Evolutionary conservation across 2,113 vertebrate species (phyloP).

Genomic region (Callionymus lyra): DNA sequence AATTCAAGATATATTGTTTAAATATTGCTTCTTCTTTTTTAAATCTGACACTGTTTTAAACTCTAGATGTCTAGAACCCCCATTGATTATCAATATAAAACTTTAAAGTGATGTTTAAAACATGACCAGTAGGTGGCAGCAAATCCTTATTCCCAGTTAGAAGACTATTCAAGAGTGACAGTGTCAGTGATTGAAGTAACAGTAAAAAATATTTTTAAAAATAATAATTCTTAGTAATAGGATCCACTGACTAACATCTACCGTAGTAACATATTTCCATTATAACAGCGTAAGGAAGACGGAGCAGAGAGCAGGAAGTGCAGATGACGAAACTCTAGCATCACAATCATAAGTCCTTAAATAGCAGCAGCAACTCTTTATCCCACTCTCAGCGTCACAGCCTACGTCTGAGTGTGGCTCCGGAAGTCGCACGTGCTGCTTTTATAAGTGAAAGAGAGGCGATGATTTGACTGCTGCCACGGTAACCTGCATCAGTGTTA

Average conservation of each 20-base stretch:
- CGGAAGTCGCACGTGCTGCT: constrained; percentile 20
- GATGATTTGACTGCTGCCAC: constrained; percentile 46
- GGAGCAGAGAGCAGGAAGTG: too few species aligned
- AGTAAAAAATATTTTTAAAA: too few species aligned
- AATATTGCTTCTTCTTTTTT: too few species aligned
- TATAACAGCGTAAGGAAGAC: too few species aligned
- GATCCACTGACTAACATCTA: too few species aligned
- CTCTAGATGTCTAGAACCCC: too few species aligned
- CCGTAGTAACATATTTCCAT: too few species aligned
- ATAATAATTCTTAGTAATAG: too few species aligned
- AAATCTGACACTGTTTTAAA: too few species aligned
- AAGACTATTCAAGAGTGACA: too few species aligned
- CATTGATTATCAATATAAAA: background rate
- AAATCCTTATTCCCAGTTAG: background rate
- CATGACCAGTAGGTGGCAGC: constrained; percentile 24
- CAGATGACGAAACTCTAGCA: background rate
- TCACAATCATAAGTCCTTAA: constrained; percentile 9
- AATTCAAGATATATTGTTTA: too few species aligned
- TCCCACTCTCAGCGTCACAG: constrained; percentile 26
- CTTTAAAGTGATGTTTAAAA: background rate
- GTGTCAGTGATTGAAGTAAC: too few species aligned
- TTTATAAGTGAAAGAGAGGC: constrained; percentile 14
- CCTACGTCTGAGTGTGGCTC: constrained; percentile 13
- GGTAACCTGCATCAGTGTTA: constrained; percentile 59
- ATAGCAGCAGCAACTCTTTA: constrained; percentile 18